Evolutionary conservation across 2,113 vertebrate genomes (phyloP), one percentile per base, ranked within the genome.

Genomic region (Cephalopterus ornatus): DNA sequence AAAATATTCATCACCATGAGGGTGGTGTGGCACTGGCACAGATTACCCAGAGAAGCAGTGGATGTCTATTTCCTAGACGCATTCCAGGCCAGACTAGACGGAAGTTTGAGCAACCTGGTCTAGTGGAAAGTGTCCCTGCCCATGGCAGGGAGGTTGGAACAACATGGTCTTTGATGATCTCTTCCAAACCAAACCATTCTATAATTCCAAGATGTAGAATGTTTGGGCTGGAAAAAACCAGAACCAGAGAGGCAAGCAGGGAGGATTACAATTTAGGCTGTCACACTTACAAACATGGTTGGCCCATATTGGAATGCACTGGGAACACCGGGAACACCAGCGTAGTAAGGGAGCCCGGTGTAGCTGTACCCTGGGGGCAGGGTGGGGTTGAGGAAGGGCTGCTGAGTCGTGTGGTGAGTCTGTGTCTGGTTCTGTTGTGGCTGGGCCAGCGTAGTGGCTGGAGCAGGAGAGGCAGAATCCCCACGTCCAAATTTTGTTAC

Each of bases 281-380:
- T 68, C 84, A 61, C 49, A 98, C 98, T 98, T 98, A 98, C 99
- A 96, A 99, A 99, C 97, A 99, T 98, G 21, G 99, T 98, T 83
- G 99, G 99, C 55, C 98, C 99, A 4, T 99, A 99, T 72, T 99
- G 99, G 97, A 99, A 99, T 82, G 99, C 98, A 83, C 98, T 99
- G 95, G 99, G 99, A 92, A 99, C 98, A 3, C 99, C 99, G 0
- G 99, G 99, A 95, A 99, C 46, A 13, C 99, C 98, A 19, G 99
- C 97, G 0, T 99, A 99, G 90, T 99, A 99, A n/a, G 99, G 99
- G 84, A 99, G 96, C 83, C 99, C 99, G 3, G 99, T 98, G 97
- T 99, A 99, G 98, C 99, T 99, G 67, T 99, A 99, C 46, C 99
- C 99, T 0, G 99, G 99, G 6, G 99, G 99, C 92, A 99, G 97